Base-by-base conservation (phyloP, 2,113 vertebrate species). In the Catagonus wagneri region DNA sequence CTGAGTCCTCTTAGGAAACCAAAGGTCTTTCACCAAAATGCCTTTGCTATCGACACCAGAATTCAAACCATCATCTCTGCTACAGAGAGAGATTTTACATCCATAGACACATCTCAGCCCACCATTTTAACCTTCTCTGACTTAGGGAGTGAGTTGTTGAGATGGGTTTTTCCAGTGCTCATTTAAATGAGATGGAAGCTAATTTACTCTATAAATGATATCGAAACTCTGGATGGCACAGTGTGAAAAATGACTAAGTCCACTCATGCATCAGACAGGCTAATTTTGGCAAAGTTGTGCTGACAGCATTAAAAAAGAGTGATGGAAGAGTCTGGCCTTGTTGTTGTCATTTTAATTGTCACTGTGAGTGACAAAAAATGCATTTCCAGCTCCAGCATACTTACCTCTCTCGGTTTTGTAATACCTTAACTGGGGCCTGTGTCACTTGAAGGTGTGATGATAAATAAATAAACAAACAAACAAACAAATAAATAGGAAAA, bases 321-420 rank as follows among this genome's bases (percentile, higher is more conserved):
- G 98, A 98, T 97, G 96, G 95, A 98, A 85, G 87, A 98, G 83
- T 78, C 96, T 95, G 97, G 95, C 97, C 98, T 98, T 98, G 92
- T 94, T 94, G 95, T 93, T 98, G 97, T 98, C 98, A 98, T 98
- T 98, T 96, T 98, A 98, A 98, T 98, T 98, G 98, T 98, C 97
- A 97, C 95, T 78, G 52, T 90, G 90, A 98, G 96, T 97, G 96
- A 98, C 94, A 39, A 98, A 97, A 98, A 98, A 98, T 90, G 2
- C 12, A 4, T 89, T 97, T 79, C 29, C 68, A 96, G 96, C 97
- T 96, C 97, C 91, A 92, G 90, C 17, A 13, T 94, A 94, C 93
- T 63, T 8, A 96, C 94, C 81, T 86, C 94, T 96, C 94, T 96
- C 90, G 88, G 83, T 91, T 97, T 86, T 97, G 68, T 65, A 97